phyloP scores from a whole-genome alignment of 2,113 vertebrate species.

The Emydocephalus ijimae region DNA sequence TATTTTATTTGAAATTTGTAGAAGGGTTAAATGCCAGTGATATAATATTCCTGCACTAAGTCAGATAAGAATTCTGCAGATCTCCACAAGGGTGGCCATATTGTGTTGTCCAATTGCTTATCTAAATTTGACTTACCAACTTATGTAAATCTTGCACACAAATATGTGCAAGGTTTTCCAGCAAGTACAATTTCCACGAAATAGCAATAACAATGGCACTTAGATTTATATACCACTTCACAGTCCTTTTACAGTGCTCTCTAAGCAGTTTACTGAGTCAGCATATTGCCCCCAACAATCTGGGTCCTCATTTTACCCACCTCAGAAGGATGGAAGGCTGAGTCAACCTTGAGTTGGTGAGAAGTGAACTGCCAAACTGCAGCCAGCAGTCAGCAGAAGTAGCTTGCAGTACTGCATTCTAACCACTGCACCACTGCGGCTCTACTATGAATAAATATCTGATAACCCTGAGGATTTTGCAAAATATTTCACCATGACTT shows the following conservation, averaged over 20 bases:
- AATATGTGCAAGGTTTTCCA: background rate
- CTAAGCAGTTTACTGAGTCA: too few relatives aligned
- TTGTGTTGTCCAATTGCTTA: background rate
- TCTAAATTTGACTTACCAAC: background rate
- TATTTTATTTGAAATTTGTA: background rate
- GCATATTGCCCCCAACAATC: too few relatives aligned
- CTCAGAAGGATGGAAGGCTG: too few relatives aligned
- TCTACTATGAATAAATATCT: background rate
- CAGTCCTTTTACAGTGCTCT: too few relatives aligned
- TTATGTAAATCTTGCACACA: background rate
- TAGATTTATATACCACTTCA: too few relatives aligned
- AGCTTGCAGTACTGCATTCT: too few relatives aligned
- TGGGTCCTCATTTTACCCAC: too few relatives aligned
- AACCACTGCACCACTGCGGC: too few relatives aligned
- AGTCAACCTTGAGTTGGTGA: too few relatives aligned
- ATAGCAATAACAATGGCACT: too few relatives aligned
- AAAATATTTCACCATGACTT: background rate
- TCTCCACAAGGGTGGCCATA: background rate
- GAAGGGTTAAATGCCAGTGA: background rate
- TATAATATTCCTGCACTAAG: background rate
- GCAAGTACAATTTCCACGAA: background rate
- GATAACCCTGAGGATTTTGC: background rate
- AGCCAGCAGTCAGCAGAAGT: too few relatives aligned
- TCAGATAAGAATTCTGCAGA: background rate
- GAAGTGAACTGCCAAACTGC: too few relatives aligned